Percentiles rank a stretch among this genome's conserved stretches.
Conservation (phyloP, 2,888 invertebrate species). For the Hylaea fasciaria region DNA sequence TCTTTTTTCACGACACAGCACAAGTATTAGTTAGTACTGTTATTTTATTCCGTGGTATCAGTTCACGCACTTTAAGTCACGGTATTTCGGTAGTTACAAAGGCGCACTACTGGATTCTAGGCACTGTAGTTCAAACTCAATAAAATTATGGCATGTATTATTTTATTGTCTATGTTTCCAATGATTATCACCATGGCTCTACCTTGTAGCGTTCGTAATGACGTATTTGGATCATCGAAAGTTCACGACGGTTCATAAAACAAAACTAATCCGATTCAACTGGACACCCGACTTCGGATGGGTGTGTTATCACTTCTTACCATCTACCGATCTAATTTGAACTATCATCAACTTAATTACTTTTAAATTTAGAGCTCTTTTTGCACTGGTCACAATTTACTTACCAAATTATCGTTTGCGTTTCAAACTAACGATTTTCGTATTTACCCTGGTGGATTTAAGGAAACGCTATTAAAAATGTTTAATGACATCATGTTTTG, state of each 20-base stretch:
- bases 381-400: slow-evolving; percentile 20
- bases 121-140: too few relatives aligned
- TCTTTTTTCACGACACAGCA: too few relatives aligned
- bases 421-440: neutral
- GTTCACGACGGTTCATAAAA: slow-evolving; percentile 50
- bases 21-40: too few relatives aligned
- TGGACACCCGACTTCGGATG: slow-evolving; percentile 45
- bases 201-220: too few relatives aligned
- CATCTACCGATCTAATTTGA: slow-evolving; percentile 41
- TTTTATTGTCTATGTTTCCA: too few relatives aligned
- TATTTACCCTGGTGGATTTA: neutral
- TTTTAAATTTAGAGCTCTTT: slow-evolving; percentile 33
- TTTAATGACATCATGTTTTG: slow-evolving; percentile 42
- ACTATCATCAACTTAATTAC: slow-evolving; percentile 22
- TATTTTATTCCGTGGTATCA: too few relatives aligned
- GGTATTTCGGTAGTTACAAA: too few relatives aligned
- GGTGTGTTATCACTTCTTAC: slow-evolving; percentile 54
- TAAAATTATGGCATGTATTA: too few relatives aligned
- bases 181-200: too few relatives aligned
- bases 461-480: neutral
- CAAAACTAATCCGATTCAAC: slow-evolving; percentile 56
- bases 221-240: slow-evolving; percentile 22
- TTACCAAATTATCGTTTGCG: slow-evolving; percentile 12
- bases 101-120: too few relatives aligned
- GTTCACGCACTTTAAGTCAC: too few relatives aligned